Evolutionary conservation across 2,113 vertebrate genomes (phyloP).

Genomic region (Salvelinus namaycush): DNA sequence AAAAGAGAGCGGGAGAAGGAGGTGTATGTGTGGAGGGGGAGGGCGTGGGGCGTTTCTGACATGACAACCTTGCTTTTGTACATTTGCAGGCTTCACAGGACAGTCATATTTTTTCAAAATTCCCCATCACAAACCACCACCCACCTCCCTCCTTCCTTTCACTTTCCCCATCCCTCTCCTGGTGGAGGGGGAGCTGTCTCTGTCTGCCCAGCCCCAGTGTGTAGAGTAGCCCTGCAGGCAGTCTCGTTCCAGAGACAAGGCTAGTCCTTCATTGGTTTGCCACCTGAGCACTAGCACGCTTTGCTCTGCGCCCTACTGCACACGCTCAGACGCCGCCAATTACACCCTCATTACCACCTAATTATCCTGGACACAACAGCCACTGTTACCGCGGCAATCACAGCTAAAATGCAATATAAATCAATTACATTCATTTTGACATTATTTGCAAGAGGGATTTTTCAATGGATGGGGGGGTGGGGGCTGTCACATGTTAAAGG

Average conservation of each 20-base stretch:
- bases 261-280: conserved; percentile 21
- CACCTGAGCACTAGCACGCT: conserved; percentile 44
- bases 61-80: conserved; percentile 45
- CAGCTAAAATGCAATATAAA: conserved; percentile 61
- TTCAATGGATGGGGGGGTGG: conserved; percentile 26
- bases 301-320: conserved; percentile 19
- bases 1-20: too few relatives aligned
- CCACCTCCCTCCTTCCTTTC: conserved; percentile 30
- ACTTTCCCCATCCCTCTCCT: conserved; percentile 43
- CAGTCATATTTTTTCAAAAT: conserved; percentile 23
- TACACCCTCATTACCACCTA: conserved; percentile 63
- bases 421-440: conserved; percentile 56
- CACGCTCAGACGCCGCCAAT: conserved; percentile 48
- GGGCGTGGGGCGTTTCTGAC: conserved; percentile 12
- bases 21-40: neutral
- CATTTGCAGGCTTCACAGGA: conserved; percentile 46
- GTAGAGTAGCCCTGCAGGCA: neutral
- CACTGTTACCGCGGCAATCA: conserved; percentile 57
- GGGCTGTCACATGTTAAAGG: conserved; percentile 67
- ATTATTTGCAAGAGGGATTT: conserved; percentile 46
- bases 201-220: conserved; percentile 4
- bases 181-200: neutral
- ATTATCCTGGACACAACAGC: conserved; percentile 61
- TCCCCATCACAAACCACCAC: conserved; percentile 25
- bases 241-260: conserved; percentile 19